Percentiles rank a stretch among this genome's conserved stretches.
These are phyloP conservation scores for Euura lappo DNA, from an alignment of 1,140 invertebrate genomes.

Conservation along the genomic window DNA sequence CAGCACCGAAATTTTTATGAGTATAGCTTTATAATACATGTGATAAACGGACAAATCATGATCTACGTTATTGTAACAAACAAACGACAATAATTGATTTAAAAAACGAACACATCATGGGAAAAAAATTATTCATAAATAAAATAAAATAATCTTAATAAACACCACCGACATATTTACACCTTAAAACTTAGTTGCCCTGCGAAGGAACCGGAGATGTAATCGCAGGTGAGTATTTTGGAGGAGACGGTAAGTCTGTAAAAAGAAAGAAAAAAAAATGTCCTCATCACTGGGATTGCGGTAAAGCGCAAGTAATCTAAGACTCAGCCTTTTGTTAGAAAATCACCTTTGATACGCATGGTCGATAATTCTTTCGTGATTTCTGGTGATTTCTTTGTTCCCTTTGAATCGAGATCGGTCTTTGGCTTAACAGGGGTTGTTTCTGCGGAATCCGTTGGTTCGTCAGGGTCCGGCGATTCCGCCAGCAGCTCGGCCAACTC, in stretches of 20 bases:
- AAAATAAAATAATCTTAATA: constrained; percentile 27
- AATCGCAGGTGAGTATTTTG: constrained; percentile 2
- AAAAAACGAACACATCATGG: neutral
- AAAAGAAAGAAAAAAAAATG: neutral
- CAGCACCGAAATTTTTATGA: too few species aligned
- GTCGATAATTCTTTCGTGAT: neutral
- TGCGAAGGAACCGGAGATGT: neutral
- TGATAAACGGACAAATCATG: constrained; percentile 9
- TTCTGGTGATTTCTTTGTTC: neutral
- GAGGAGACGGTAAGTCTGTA: constrained; percentile 12
- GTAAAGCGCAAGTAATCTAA: neutral
- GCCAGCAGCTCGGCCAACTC: constrained; percentile 48
- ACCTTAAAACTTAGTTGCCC: neutral
- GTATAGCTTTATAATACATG: neutral
- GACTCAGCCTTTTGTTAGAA: too few species aligned
- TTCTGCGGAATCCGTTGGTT: neutral
- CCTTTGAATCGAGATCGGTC: neutral
- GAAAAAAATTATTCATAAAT: constrained; percentile 12
- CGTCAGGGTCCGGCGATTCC: constrained; percentile 5
- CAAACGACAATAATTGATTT: constrained; percentile 13
- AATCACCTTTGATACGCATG: constrained; percentile 8
- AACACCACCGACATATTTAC: constrained; percentile 14
- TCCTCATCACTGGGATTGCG: neutral
- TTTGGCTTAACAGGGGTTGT: neutral
- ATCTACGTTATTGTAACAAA: neutral